Conservation (phyloP, 2,888 invertebrate genomes). For the Hanleya hanleyi region DNA sequence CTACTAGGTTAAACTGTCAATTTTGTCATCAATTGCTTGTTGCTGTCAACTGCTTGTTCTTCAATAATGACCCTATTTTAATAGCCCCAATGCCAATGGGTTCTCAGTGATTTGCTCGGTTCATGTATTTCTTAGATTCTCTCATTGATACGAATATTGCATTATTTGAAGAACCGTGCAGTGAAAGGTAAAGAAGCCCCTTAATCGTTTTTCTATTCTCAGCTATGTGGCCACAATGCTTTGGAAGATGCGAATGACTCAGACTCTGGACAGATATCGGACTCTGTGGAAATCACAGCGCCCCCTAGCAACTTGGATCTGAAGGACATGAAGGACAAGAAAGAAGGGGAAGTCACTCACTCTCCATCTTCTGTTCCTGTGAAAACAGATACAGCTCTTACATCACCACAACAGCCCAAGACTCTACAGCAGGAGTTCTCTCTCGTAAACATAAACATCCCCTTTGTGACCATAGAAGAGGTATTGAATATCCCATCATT, state of each 20-base stretch:
- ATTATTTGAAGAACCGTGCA: too few species aligned
- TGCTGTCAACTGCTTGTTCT: too few species aligned
- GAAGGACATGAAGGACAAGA: conserved; percentile 1
- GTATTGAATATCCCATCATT: too few species aligned
- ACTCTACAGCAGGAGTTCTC: conserved; percentile 85
- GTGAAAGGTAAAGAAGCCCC: too few species aligned
- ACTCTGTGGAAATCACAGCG: background rate
- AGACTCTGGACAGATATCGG: conserved; percentile 11
- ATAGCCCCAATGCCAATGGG: too few species aligned
- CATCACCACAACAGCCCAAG: conserved; percentile 73
- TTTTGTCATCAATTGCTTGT: too few species aligned
- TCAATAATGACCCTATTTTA: too few species aligned
- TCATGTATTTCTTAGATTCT: too few species aligned
- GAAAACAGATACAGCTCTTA: background rate
- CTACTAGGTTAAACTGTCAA: too few species aligned
- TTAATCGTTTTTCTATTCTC: conserved; percentile 18
- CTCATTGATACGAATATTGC: too few species aligned
- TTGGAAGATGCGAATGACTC: conserved; percentile 35
- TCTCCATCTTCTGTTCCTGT: background rate
- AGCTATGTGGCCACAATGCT: conserved; percentile 59
- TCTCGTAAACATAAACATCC: conserved; percentile 83
- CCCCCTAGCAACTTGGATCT: background rate
- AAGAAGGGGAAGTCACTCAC: background rate
- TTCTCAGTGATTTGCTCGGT: too few species aligned
- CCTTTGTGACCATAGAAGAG: conserved; percentile 79